Evolutionary conservation across 2,888 invertebrate species (phyloP), one percentile per base, ranked within the genome.

Genomic region (Leptinotarsa haldemani): DNA sequence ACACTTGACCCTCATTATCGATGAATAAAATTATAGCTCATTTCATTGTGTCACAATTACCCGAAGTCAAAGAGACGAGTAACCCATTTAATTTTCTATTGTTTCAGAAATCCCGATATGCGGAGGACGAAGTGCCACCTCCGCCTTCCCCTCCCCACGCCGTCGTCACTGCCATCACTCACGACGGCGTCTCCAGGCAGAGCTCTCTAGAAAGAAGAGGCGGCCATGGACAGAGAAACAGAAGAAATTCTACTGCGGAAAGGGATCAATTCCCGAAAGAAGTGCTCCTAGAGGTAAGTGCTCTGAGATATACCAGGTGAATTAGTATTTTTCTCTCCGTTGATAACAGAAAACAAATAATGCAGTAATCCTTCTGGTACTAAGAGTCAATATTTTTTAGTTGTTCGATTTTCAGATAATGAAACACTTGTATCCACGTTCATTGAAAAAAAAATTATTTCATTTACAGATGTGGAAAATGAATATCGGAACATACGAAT

Each of bases 91-190:
- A 63, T 74, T 74, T 70, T 70, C 58, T 18, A 75, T 83, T 80
- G 73, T 88, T 88, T 25, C 87, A 90, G 90, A 90, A 90, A 85
- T 86, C 89, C 64, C 89, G 89, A 71, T 90, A 89, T 83, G 85
- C 85, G 61, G 86, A 86, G 66, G 89, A 89, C 74, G 89, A 89
- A 79, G 88, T 89, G 82, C 88, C 89, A 65, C 89, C 89, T 48
- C 89, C 89, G 3, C 89, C 89, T 4, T 89, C 90, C n/a, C 90
- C 90, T 47, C 90, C 90, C 25, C 87, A 82, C 46, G 80, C 82
- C 46, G 84, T 84, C 64, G 69, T 68, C 80, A 18, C 79, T 76
- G 25, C 52, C 52, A 68, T 63, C 13, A 48, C 64, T 65, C 77
- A 53, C 76, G 79, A 75, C 69, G 69, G 53, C 61, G 75, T 53